These are phyloP conservation scores for Amphibalanus amphitrite DNA, from an alignment of 1,140 invertebrate species.

Conservation along the genomic window DNA sequence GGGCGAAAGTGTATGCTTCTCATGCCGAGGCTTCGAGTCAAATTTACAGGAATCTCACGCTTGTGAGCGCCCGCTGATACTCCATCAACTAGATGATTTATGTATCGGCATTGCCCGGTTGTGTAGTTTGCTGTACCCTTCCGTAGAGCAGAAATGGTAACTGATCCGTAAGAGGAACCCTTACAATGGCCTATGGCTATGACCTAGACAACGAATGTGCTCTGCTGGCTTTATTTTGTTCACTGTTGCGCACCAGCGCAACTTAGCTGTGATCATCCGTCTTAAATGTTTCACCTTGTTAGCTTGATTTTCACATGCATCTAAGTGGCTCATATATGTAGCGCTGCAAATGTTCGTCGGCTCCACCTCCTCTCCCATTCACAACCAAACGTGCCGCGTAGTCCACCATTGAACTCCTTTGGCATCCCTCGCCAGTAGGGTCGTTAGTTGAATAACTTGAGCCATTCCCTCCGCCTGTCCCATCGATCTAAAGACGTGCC, in stretches of 20 bases:
- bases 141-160: neutral
- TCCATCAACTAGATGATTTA: neutral
- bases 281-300: neutral
- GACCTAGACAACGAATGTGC: neutral
- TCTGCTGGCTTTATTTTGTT: neutral
- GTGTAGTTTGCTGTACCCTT: slow-evolving; percentile 1
- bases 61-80: neutral
- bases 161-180: neutral
- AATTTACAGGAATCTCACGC: no score
- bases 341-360: neutral
- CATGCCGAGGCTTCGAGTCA: no score
- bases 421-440: neutral
- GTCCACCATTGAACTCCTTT: neutral
- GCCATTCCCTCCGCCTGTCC: neutral
- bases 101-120: neutral
- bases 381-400: neutral
- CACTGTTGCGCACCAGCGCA: neutral
- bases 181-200: neutral
- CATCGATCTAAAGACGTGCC: no score
- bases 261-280: neutral
- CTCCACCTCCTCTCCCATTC: neutral
- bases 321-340: neutral
- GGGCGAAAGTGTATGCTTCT: no score
- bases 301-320: neutral
- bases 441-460: neutral